Evolutionary conservation across 2,888 invertebrate species (phyloP).

Genomic region (Rhodophaea formosa): DNA sequence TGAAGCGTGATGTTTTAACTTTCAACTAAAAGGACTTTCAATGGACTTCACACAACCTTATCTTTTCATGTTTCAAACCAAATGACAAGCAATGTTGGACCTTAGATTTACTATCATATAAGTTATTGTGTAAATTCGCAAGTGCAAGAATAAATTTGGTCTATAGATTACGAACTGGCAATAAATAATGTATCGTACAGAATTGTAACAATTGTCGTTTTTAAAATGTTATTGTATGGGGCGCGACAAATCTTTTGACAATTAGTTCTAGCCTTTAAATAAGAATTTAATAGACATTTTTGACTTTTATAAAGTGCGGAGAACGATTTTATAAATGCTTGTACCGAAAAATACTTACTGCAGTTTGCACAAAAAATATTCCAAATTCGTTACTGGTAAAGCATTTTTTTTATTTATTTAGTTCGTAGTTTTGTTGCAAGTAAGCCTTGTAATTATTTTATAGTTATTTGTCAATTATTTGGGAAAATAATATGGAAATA

Average conservation of each 20-base stretch:
- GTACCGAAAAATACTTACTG: not conserved
- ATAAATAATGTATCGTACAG: conserved; percentile 58
- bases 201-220: conserved; percentile 65
- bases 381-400: no score
- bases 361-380: no score
- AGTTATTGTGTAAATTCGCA: not conserved
- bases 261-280: conserved; percentile 64
- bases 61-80: not conserved
- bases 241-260: conserved; percentile 63
- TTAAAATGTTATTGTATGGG: conserved; percentile 45
- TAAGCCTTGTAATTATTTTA: no score
- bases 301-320: conserved; percentile 25
- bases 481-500: no score
- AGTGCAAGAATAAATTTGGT: not conserved
- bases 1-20: conserved; percentile 65
- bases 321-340: not conserved
- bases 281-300: conserved; percentile 54
- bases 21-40: conserved; percentile 44
- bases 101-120: not conserved
- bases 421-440: no score
- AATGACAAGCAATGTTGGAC: not conserved
- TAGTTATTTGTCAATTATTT: no score
- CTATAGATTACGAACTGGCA: conserved; percentile 17
- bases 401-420: no score
- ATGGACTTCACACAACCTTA: conserved; percentile 22